Evolutionary conservation across 2,888 invertebrate species (phyloP), one percentile per base, ranked within the genome.

Genomic region (Cataglyphis livida): DNA sequence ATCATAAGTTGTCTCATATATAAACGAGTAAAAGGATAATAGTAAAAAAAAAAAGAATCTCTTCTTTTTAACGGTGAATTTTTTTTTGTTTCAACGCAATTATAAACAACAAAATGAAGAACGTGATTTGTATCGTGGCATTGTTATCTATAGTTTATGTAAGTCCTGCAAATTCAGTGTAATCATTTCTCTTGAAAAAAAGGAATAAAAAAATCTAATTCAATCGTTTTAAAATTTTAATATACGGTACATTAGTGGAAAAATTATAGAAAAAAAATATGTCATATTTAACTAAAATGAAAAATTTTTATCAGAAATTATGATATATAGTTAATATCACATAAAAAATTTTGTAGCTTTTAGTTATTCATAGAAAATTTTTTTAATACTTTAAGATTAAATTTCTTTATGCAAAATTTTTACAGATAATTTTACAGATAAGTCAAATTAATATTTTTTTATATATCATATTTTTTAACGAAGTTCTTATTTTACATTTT

Each of bases 31-130:
- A 10, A 6, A 35, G 0, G 35, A 21, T 25, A 35, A 57, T 6
- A 10, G 12, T 54, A 28, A 28, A 2, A 28, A 18, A 9, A 25
- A 7, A 41, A 41, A 28, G 5, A 38, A 38, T 70, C 7, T 71
- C 3, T 38, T 1, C 1, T 59, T 41, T n/a, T 51, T 51, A 51
- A 51, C n/a, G 0, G 51, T 51, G 7, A 51, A 51, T n/a, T 51
- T 51, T 51, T 7, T 44, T 44, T 51, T 15, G 44, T 15, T 71
- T 59, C 12, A 59, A 73, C 54, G 9, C 5, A 59, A 28, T 41
- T 18, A n/a, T n/a, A 51, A 48, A 21, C 18, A 2, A 32, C 65
- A 48, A 75, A 75, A 75, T 75, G 75, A 75, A 18, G 7, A 64
- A 9, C 10, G 15, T 75, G 12, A 10, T 75, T 64, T 75, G 48